Evolutionary conservation across 2,113 vertebrate genomes (phyloP).

Genomic region (Thryonomys swinderianus): DNA sequence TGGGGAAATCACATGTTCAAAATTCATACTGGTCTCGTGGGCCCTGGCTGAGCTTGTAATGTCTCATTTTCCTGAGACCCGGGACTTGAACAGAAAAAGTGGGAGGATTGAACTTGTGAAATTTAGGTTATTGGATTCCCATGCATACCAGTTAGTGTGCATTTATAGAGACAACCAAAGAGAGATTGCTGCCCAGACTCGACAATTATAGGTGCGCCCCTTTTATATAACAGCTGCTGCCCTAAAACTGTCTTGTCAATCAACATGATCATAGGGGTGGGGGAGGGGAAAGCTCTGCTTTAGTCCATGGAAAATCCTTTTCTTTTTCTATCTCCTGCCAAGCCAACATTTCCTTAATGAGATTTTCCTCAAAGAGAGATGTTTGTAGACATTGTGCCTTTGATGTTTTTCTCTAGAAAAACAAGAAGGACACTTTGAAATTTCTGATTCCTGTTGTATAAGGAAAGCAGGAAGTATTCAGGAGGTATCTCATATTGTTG

Average conservation of each 20-base stretch:
- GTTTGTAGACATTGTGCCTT: slow-evolving; percentile 26
- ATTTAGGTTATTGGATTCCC: slow-evolving; percentile 71
- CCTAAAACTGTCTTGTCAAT: slow-evolving; percentile 69
- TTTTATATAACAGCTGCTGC: slow-evolving; percentile 68
- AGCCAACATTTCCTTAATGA: slow-evolving; percentile 25
- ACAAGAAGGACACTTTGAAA: slow-evolving; percentile 7
- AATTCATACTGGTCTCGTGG: neutral
- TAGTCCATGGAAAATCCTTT: slow-evolving; percentile 40
- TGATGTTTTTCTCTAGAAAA: slow-evolving; percentile 56
- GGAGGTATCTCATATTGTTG: neutral
- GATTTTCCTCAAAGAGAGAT: slow-evolving; percentile 22
- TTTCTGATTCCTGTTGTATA: neutral
- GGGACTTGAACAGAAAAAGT: slow-evolving; percentile 51
- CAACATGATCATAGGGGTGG: slow-evolving; percentile 22
- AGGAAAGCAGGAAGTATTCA: neutral
- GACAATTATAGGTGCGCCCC: slow-evolving; percentile 70
- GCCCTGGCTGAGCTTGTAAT: neutral
- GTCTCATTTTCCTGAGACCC: slow-evolving; percentile 34
- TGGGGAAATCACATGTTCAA: slow-evolving; percentile 35
- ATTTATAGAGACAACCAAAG: slow-evolving; percentile 61
- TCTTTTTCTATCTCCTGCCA: slow-evolving; percentile 9
- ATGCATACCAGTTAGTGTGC: slow-evolving; percentile 63
- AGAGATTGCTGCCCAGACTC: slow-evolving; percentile 67
- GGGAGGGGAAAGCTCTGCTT: neutral
- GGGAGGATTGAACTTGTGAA: slow-evolving; percentile 67